These are phyloP conservation scores for Falco peregrinus DNA, from an alignment of 2,797 vertebrate species.

Conservation along the genomic window DNA sequence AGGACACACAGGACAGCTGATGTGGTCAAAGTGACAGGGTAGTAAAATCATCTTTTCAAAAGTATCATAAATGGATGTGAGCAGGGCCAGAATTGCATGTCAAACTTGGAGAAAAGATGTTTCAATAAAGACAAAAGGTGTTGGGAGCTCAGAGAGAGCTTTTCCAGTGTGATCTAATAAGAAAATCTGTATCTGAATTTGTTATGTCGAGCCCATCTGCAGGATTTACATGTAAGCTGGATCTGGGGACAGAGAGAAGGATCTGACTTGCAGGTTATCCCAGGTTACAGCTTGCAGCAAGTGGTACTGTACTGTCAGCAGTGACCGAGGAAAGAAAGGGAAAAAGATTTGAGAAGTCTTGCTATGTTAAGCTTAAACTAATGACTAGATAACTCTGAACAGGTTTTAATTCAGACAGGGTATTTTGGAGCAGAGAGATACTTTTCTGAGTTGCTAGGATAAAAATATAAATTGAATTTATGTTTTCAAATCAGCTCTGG, in stretches of 20 bases:
- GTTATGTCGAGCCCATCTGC: background rate
- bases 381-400: background rate
- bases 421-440: background rate
- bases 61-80: background rate
- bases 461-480: conserved; percentile 52
- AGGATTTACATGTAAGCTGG: background rate
- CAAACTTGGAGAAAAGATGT: background rate
- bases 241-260: background rate
- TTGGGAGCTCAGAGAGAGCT: background rate
- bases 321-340: background rate
- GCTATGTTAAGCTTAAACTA: conserved; percentile 22
- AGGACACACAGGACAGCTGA: background rate
- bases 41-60: background rate
- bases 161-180: background rate
- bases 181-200: background rate
- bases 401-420: conserved; percentile 14
- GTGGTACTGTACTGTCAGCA: background rate
- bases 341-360: background rate
- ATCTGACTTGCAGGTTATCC: background rate
- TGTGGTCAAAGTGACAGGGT: background rate
- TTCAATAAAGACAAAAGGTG: background rate
- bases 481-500: conserved; percentile 24
- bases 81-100: background rate
- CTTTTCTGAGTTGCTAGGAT: conserved; percentile 1
- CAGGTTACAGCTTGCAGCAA: background rate